phyloP scores from a whole-genome alignment of 2,888 invertebrate genomes.

The Dorcus parallelipipedus region DNA sequence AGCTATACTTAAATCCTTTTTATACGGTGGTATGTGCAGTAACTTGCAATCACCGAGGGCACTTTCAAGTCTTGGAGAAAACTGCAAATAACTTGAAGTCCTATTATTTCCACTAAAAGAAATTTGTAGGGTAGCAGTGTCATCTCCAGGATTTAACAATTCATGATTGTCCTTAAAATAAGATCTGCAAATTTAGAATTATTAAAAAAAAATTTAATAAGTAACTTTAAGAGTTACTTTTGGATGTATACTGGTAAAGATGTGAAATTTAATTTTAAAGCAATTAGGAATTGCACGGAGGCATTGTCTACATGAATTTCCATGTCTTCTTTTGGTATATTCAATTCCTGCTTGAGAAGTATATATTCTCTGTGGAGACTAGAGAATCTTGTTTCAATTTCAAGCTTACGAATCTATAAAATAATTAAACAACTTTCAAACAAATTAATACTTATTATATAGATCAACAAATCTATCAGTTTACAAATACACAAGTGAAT shows the following conservation, averaged over 20 bases:
- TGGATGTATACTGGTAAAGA: slow-evolving; percentile 55
- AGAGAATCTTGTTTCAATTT: slow-evolving; percentile 18
- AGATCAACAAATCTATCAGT: too few relatives aligned
- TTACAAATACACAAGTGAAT: too few relatives aligned
- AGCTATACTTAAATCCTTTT: slow-evolving; percentile 46
- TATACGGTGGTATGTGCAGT: slow-evolving; percentile 50
- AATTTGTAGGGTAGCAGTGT: not conserved
- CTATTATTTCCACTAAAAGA: slow-evolving; percentile 24
- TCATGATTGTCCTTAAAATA: not conserved
- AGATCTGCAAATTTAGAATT: not conserved
- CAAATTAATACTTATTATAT: too few relatives aligned
- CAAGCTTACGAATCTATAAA: slow-evolving; percentile 32
- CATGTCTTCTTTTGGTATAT: slow-evolving; percentile 55
- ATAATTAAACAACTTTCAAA: not conserved
- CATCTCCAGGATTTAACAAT: not conserved
- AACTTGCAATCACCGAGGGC: slow-evolving; percentile 46
- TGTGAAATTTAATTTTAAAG: slow-evolving; percentile 61
- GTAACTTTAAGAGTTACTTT: slow-evolving; percentile 27
- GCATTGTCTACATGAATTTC: slow-evolving; percentile 63
- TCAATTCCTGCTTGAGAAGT: slow-evolving; percentile 49
- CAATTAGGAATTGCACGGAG: slow-evolving; percentile 62
- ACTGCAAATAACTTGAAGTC: slow-evolving; percentile 47
- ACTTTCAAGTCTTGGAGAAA: slow-evolving; percentile 54
- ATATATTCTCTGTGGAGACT: slow-evolving; percentile 57
- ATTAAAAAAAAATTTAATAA: slow-evolving; percentile 3